Percentiles rank a stretch among this genome's conserved stretches.
Conservation (phyloP, 2,888 invertebrate species). For the Pseudococcus viburni region DNA sequence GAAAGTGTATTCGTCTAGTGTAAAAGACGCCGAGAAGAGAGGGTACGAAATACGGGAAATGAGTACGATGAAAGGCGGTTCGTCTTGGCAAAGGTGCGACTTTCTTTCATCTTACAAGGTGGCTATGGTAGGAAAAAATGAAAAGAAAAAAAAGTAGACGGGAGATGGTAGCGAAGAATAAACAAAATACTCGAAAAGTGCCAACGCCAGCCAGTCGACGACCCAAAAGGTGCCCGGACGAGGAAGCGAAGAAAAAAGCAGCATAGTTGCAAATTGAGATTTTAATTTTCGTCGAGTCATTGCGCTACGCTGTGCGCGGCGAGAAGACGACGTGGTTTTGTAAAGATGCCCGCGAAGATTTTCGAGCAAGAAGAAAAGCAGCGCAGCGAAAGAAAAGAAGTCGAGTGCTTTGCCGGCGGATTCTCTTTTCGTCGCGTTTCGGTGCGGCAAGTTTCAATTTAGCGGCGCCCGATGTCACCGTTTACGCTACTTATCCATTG, state of each 20-base stretch:
- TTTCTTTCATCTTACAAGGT: conserved; percentile 4
- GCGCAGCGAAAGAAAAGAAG: background rate
- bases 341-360: conserved; percentile 18
- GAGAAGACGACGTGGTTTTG: background rate
- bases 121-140: background rate
- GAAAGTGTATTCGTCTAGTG: conserved; percentile 5
- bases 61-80: background rate
- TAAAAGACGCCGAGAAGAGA: background rate
- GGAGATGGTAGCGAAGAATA: background rate
- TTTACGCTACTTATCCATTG: conserved; percentile 38
- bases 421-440: background rate
- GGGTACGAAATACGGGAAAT: conserved; percentile 11
- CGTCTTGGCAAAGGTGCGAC: conserved; percentile 3
- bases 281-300: conserved; percentile 14
- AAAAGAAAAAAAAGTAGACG: conserved; percentile 1
- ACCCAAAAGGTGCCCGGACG: background rate
- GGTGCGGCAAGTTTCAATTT: conserved; percentile 32
- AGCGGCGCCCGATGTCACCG: conserved; percentile 1
- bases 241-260: background rate
- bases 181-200: conserved; percentile 27
- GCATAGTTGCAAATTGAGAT: conserved; percentile 32
- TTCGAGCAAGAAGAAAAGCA: background rate
- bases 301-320: no score
- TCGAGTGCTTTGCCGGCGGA: background rate
- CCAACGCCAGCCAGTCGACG: background rate